phyloP scores from a whole-genome alignment of 2,888 invertebrate genomes.

The Chrysomela aeneicollis region DNA sequence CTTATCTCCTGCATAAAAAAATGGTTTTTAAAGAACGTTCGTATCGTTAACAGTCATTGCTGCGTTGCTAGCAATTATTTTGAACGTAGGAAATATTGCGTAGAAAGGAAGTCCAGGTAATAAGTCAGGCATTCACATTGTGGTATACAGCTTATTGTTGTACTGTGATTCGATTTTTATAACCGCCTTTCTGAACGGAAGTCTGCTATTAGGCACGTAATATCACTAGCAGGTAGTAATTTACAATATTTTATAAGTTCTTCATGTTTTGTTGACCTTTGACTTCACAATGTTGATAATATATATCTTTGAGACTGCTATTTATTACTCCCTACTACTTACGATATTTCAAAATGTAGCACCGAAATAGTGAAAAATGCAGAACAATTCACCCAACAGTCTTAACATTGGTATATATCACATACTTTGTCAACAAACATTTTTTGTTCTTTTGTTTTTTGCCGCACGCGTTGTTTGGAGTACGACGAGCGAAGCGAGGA shows the following conservation, averaged over 20 bases:
- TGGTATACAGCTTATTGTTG: background rate
- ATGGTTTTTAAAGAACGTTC: too few species aligned
- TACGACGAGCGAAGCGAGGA: too few species aligned
- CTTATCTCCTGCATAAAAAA: too few species aligned
- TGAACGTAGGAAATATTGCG: background rate
- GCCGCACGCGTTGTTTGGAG: too few species aligned
- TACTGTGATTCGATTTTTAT: background rate
- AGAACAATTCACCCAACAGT: too few species aligned
- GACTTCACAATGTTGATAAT: background rate
- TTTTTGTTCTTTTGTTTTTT: too few species aligned
- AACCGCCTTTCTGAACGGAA: background rate
- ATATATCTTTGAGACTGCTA: too few species aligned
- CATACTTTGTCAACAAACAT: too few species aligned
- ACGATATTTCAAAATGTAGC: too few species aligned
- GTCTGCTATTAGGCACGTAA: background rate
- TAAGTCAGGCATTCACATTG: background rate
- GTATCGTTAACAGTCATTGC: background rate
- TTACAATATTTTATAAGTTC: background rate
- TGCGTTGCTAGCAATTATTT: background rate
- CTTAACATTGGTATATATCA: too few species aligned
- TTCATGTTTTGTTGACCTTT: background rate
- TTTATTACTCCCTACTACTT: too few species aligned
- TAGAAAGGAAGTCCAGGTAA: background rate
- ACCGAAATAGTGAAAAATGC: too few species aligned
- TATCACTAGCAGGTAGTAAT: background rate